A percentile compares a stretch with the other conserved stretches of the same genome.
These are phyloP conservation scores for Cathartes aura DNA, from an alignment of 2,113 vertebrate species.

Conservation along the genomic window DNA sequence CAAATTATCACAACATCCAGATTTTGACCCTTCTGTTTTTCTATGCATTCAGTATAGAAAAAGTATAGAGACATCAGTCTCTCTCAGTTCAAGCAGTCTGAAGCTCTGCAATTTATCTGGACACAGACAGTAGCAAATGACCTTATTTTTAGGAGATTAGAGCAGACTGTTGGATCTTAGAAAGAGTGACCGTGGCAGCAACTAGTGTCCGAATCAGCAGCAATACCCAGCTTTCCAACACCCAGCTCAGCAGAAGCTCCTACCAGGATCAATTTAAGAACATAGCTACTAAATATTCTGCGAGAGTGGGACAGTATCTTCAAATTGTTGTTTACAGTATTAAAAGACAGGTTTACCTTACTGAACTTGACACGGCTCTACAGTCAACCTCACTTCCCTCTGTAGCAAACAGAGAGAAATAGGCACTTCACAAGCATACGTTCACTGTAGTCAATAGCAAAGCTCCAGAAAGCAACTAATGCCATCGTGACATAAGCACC, in stretches of 20 bases:
- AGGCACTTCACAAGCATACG: not conserved
- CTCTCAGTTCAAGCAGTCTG: not conserved
- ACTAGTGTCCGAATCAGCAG: not conserved
- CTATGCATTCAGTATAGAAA: not conserved
- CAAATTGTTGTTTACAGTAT: not conserved
- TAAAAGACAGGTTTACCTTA: not conserved
- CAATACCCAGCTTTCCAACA: not conserved
- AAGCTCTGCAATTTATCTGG: not conserved
- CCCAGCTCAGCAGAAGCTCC: not conserved
- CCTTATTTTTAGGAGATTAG: not conserved
- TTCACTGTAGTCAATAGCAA: rapidly evolving
- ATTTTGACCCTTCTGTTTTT: not conserved
- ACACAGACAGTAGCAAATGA: not conserved
- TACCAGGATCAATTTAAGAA: not conserved
- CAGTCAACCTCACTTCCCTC: not conserved
- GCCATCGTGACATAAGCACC: not conserved
- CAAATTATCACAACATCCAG: not conserved
- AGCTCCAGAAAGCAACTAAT: not conserved
- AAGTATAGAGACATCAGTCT: not conserved
- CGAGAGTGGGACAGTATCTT: not conserved
- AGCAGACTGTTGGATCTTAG: not conserved
- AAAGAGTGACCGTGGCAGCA: not conserved
- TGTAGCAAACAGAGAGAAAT: not conserved
- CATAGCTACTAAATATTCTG: not conserved
- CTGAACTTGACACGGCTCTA: not conserved